Conservation (phyloP, 1,140 invertebrate species). For the Rhyacophila brunnea region DNA sequence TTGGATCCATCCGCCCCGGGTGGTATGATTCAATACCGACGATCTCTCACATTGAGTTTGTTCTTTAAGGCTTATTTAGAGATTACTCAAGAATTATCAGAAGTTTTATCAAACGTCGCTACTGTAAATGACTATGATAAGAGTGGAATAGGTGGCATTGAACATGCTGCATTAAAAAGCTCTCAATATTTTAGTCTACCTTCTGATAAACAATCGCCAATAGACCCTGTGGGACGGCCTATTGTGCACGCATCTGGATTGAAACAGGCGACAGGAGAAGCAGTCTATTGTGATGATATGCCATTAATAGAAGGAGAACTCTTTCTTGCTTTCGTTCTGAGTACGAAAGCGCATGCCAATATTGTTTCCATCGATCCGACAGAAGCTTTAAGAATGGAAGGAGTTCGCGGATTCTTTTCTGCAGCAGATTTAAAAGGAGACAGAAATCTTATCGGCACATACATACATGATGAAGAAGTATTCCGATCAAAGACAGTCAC, state of each 20-base stretch:
- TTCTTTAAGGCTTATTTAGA: slow-evolving; percentile 88
- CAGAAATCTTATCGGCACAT: slow-evolving; percentile 63
- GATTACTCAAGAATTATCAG: slow-evolving; percentile 60
- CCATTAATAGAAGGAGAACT: slow-evolving; percentile 71
- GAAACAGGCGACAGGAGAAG: slow-evolving; percentile 91
- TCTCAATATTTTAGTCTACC: slow-evolving; percentile 80
- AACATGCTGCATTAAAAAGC: slow-evolving; percentile 63
- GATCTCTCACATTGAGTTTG: slow-evolving; percentile 78
- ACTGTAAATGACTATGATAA: slow-evolving; percentile 45
- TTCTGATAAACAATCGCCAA: slow-evolving; percentile 57
- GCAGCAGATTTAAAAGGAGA: slow-evolving; percentile 67
- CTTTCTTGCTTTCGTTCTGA: slow-evolving; percentile 75
- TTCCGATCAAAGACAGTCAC: slow-evolving; percentile 70
- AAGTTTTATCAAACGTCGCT: slow-evolving; percentile 46
- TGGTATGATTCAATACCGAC: slow-evolving; percentile 84
- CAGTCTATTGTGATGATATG: slow-evolving; percentile 89
- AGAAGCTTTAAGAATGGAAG: slow-evolving; percentile 68
- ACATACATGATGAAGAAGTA: slow-evolving; percentile 77
- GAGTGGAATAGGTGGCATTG: slow-evolving; percentile 63
- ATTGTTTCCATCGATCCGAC: slow-evolving; percentile 72
- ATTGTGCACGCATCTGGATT: slow-evolving; percentile 78
- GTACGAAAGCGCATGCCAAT: slow-evolving; percentile 77
- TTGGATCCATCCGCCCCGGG: slow-evolving; percentile 80
- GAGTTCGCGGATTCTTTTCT: slow-evolving; percentile 73
- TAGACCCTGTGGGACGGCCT: slow-evolving; percentile 80